A percentile compares a stretch with the other conserved stretches of the same genome.
phyloP scores from a whole-genome alignment of 2,888 invertebrate species.

The Chorisops tibialis region DNA sequence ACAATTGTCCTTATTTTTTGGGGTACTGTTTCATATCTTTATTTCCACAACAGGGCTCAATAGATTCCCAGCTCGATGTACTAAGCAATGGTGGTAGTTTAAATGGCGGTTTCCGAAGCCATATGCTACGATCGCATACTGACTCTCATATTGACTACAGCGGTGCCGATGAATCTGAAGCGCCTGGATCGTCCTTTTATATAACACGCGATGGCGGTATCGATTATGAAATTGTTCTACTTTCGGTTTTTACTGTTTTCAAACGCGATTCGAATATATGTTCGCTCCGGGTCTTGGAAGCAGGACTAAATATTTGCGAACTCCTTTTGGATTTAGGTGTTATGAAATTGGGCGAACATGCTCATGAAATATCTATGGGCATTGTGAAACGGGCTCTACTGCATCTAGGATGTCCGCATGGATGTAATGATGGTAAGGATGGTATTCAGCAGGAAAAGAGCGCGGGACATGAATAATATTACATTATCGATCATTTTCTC shows the following conservation, averaged over 20 bases:
- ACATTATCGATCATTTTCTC: not conserved
- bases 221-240: slow-evolving; percentile 77
- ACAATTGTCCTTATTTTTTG: not conserved
- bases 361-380: slow-evolving; percentile 52
- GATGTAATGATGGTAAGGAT: slow-evolving; percentile 72
- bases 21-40: not conserved
- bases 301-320: slow-evolving; percentile 87
- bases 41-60: slow-evolving; percentile 77
- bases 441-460: not conserved
- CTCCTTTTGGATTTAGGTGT: slow-evolving; percentile 88
- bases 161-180: slow-evolving; percentile 82
- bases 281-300: slow-evolving; percentile 86
- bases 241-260: slow-evolving; percentile 85
- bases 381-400: slow-evolving; percentile 58
- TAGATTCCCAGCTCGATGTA: slow-evolving; percentile 77
- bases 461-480: not conserved
- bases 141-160: slow-evolving; percentile 89
- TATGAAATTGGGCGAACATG: slow-evolving; percentile 57
- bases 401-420: slow-evolving; percentile 92
- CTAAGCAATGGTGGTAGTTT: slow-evolving; percentile 47
- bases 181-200: slow-evolving; percentile 83
- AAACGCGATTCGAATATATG: slow-evolving; percentile 80
- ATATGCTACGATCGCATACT: slow-evolving; percentile 80
- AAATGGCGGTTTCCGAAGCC: slow-evolving; percentile 53
- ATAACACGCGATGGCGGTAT: slow-evolving; percentile 95